Evolutionary conservation across 2,797 vertebrate species (phyloP).

Genomic region (Phoebastria nigripes): DNA sequence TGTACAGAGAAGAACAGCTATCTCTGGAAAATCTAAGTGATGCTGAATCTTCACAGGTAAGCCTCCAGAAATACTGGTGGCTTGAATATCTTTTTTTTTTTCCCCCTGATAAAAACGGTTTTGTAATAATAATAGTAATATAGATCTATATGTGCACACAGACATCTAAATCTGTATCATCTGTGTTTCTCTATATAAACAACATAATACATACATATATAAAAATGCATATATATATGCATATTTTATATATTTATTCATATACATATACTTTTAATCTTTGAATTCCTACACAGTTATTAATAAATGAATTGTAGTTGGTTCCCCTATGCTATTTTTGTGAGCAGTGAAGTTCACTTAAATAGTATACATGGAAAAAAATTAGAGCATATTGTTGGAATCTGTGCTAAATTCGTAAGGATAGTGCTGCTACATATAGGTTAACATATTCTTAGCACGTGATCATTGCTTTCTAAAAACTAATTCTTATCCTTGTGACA

Average conservation of each 20-base stretch:
- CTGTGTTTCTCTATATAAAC: neutral
- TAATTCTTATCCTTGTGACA: neutral
- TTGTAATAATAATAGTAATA: neutral
- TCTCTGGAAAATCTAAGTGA: neutral
- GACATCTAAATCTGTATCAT: neutral
- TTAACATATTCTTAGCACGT: neutral
- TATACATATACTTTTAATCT: neutral
- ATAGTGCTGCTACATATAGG: neutral
- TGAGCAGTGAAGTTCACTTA: neutral
- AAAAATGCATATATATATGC: neutral
- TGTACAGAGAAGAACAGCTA: neutral
- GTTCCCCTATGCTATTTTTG: neutral
- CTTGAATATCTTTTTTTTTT: neutral
- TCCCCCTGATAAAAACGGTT: accelerated
- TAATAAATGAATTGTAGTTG: neutral
- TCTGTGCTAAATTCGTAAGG: neutral
- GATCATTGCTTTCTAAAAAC: neutral
- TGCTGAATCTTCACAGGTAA: neutral
- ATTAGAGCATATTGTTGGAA: neutral
- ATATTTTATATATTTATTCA: neutral
- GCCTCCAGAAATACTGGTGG: neutral
- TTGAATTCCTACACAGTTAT: neutral
- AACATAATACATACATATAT: neutral
- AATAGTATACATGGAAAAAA: neutral
- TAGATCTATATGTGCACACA: neutral